Base-by-base conservation (phyloP, 2,888 invertebrate species). In the Hypolimnas misippus region DNA sequence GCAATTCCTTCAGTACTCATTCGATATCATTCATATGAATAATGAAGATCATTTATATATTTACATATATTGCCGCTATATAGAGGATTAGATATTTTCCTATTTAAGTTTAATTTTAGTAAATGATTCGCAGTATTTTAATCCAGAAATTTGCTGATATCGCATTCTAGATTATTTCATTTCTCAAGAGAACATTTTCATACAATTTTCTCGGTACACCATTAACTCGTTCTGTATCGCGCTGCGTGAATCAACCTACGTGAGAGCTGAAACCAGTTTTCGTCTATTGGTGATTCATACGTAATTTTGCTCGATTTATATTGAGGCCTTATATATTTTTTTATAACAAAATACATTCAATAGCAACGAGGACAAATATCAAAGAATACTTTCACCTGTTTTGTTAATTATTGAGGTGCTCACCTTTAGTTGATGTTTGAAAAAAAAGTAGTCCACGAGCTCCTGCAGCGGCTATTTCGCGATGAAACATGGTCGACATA, bases 211-310 rank as follows among this genome's bases (percentile, higher is more conserved):
- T 69, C 60, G 53, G 63, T 63, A 65, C 61, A 49, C 19, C 52
- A 51, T 70, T 57, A 75, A 74, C 75, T 70, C 68, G 76, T 73
- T 73, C 62, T 50, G 67, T 71, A 67, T 70, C 70, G 53, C 57
- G 49, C 57, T 59, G 69, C 65, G 70, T 79, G 79, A 79, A 73
- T 79, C 79, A 77, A 73, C 68, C 70, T 63, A 60, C 66, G 67
- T 70, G 70, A 65, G 66, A 70, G 69, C 70, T 70, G 73, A 69
- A 79, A 87, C 87, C 77, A 76, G 87, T 87, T 87, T 79, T 74
- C 65, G 72, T 72, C 75, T 75, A 75, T 73, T 65, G 66, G 66
- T 73, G 72, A 72, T 71, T 72, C 77, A 76, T 79, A 78, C 70
- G 75, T 77, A 73, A 71, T 73, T 69, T 68, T 65, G 69, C 65